Evolutionary conservation across 2,797 vertebrate genomes (phyloP), one percentile per base, ranked within the genome.

Genomic region (Pangasius djambal): DNA sequence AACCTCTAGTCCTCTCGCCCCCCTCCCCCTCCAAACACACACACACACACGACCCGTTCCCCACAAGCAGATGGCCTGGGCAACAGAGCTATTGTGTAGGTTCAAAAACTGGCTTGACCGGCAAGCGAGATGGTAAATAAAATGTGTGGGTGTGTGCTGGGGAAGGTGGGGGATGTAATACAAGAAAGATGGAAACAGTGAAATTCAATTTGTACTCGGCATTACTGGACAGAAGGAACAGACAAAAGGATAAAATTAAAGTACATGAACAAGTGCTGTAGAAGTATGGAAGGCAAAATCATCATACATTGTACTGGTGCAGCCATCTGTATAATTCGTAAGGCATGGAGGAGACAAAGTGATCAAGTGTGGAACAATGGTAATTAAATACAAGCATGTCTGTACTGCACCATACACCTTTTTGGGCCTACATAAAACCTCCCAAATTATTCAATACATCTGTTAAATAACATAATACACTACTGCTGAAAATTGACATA

Each of bases 41-140:
- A 40, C 40, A 40, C 40, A 40, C 40, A 83, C 82, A 67, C 25
- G 89, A 91, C 88, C 77, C 48, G 57, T 61, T 93, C 91, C 89
- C 91, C 85, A 87, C 92, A 91, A 92, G 91, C 74, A 90, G 89
- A 94, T 89, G 92, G 92, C 75, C 83, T 61, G 59, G 88, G 87
- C 89, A 92, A 88, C 52, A 82, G 78, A 92, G 88, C 88, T 86
- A 89, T 90, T 91, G 92, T 88, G 79, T 83, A 69, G 31, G 31
- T 67, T 82, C n/a, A 86, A 83, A 87, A 93, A 93, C 86, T 40
- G 90, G 85, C 86, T 83, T 87, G 78, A 20, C 86, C 37, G 52
- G 83, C 37, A 84, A 86, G 85, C 85, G 74, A 25, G 28, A 88
- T 75, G n/a, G 61, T 63, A 86, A 87, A 87, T 57, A 50, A 81